A percentile compares a stretch with the other conserved stretches of the same genome.
phyloP scores from a whole-genome alignment of 2,888 invertebrate species.

The Brenthis ino region DNA sequence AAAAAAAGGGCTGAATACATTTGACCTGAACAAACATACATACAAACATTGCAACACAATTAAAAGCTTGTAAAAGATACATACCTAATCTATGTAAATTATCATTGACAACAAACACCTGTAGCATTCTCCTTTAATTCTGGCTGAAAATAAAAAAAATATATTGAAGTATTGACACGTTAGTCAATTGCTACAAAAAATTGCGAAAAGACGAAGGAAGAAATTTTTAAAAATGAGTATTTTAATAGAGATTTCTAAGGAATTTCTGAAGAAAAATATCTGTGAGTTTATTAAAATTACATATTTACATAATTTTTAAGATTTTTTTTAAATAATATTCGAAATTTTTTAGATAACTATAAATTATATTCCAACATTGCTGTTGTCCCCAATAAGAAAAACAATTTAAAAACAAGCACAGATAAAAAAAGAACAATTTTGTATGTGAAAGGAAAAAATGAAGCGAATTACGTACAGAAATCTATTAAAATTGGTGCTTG shows the following conservation, averaged over 20 bases:
- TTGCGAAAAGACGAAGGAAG: too few species aligned
- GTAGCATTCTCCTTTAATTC: too few species aligned
- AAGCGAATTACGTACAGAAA: conserved; percentile 8
- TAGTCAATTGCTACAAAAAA: too few species aligned
- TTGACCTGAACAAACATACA: too few species aligned
- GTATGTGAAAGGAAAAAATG: conserved; percentile 21
- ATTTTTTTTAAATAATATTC: background rate
- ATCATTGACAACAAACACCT: too few species aligned
- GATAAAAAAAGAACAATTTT: conserved; percentile 8
- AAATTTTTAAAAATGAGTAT: background rate
- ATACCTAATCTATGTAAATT: too few species aligned
- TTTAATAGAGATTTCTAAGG: conserved; percentile 5
- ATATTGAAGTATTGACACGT: too few species aligned
- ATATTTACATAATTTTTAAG: background rate
- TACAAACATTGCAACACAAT: too few species aligned
- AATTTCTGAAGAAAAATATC: conserved; percentile 14
- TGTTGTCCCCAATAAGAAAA: background rate
- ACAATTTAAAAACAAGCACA: background rate
- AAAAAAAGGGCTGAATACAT: too few species aligned
- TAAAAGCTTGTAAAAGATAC: too few species aligned
- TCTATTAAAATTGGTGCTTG: conserved; percentile 39
- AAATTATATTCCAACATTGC: conserved; percentile 13
- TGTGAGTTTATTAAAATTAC: conserved; percentile 1
- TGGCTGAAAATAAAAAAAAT: too few species aligned
- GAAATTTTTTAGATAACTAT: conserved; percentile 13